Evolutionary conservation across 2,113 vertebrate species (phyloP).

Genomic region (Montifringilla adamsi): DNA sequence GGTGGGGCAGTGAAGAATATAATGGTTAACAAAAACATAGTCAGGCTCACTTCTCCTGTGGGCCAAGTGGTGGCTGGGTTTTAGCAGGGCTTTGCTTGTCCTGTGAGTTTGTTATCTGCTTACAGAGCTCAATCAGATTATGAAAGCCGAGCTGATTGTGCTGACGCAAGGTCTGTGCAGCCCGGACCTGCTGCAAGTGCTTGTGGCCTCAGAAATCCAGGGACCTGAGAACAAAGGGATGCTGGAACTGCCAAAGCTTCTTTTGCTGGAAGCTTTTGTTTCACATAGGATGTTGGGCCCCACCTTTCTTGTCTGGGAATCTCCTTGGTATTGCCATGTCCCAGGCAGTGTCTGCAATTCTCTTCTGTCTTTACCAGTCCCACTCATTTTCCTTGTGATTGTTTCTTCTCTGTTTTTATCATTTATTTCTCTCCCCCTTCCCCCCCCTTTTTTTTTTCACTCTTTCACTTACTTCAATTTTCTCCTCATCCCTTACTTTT

Average conservation of each 20-base stretch:
- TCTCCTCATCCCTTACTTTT: neutral
- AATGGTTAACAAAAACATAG: neutral
- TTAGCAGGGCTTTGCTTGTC: constrained; percentile 46
- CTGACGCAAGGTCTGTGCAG: constrained; percentile 14
- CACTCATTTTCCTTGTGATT: neutral
- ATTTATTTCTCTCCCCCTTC: accelerated
- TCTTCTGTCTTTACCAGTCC: neutral
- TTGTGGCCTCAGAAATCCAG: neutral
- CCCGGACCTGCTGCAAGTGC: neutral
- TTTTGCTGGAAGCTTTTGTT: neutral
- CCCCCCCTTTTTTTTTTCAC: neutral
- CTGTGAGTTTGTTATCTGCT: constrained; percentile 47
- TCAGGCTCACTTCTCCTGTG: neutral
- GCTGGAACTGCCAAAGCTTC: neutral
- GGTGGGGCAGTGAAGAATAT: neutral
- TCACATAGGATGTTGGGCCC: accelerated
- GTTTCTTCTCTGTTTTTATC: neutral
- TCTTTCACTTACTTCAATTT: neutral
- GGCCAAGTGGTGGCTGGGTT: neutral
- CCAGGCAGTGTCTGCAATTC: neutral
- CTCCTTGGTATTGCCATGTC: neutral
- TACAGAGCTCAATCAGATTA: constrained; percentile 30
- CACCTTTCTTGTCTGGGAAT: neutral
- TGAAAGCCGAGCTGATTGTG: constrained; percentile 21
- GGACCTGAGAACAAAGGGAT: neutral